Evolutionary conservation across 2,113 vertebrate species (phyloP).

Genomic region (Cercopithecus mona): DNA sequence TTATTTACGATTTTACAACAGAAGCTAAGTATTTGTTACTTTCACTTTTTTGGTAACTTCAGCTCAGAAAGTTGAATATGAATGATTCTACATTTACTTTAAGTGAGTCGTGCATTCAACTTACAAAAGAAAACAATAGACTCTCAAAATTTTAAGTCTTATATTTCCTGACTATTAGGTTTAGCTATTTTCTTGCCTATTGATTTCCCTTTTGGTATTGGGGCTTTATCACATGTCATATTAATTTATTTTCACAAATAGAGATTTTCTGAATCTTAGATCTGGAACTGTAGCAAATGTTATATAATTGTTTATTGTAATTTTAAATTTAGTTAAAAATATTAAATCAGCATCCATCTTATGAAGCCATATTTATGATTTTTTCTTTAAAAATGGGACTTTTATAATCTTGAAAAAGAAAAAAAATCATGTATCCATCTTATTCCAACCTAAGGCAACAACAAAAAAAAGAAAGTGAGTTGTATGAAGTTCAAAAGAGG

Average conservation of each 20-base stretch:
- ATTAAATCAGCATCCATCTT: background rate
- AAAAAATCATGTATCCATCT: background rate
- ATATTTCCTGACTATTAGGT: background rate
- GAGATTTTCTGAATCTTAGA: background rate
- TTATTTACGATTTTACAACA: background rate
- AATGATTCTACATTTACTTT: background rate
- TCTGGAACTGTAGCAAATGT: background rate
- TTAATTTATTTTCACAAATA: background rate
- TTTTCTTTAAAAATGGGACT: background rate
- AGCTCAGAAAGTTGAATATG: background rate
- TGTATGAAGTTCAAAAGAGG: background rate
- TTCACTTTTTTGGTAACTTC: background rate
- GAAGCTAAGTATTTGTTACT: background rate
- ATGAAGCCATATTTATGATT: background rate
- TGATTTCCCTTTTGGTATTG: background rate
- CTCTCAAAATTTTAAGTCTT: background rate
- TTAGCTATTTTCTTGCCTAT: background rate
- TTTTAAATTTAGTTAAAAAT: background rate
- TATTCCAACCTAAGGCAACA: background rate
- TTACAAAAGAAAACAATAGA: background rate
- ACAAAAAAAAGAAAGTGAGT: background rate
- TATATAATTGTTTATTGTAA: background rate
- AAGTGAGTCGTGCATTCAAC: background rate
- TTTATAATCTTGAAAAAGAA: background rate
- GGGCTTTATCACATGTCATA: background rate